Conservation (phyloP, 2,888 invertebrate genomes). For the Dicranocentrus wangi region DNA sequence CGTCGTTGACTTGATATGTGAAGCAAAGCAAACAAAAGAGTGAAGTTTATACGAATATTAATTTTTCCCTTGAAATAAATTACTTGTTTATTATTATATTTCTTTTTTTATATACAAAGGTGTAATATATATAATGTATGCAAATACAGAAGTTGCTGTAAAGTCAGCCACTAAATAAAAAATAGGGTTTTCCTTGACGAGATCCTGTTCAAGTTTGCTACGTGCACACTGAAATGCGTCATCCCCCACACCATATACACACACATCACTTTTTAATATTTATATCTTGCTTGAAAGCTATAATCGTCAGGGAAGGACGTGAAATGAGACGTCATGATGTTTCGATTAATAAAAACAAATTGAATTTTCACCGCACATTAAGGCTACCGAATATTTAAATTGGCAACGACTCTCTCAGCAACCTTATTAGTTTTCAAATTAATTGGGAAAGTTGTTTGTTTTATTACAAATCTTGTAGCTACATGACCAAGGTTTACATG, state of each 20-base stretch:
- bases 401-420: no score
- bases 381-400: not conserved
- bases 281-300: not conserved
- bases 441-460: no score
- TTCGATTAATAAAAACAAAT: constrained; percentile 26
- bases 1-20: constrained; percentile 50
- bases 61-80: constrained; percentile 49
- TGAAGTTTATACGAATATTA: constrained; percentile 54
- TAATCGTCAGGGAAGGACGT: constrained; percentile 19
- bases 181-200: constrained; percentile 23
- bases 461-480: no score
- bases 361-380: constrained; percentile 8
- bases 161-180: constrained; percentile 16
- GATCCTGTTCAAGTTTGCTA: constrained; percentile 13
- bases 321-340: not conserved
- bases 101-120: constrained; percentile 32
- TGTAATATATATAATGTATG: constrained; percentile 34
- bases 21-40: constrained; percentile 44
- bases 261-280: no score
- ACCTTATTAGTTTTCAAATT: no score
- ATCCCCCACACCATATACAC: no score
- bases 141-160: constrained; percentile 35
- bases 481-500: no score
- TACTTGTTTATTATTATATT: constrained; percentile 33
- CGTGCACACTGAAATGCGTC: no score